Percentiles rank a stretch among this genome's conserved stretches.
These are phyloP conservation scores for Polydrusus tereticollis DNA, from an alignment of 2,888 invertebrate genomes.

Conservation along the genomic window DNA sequence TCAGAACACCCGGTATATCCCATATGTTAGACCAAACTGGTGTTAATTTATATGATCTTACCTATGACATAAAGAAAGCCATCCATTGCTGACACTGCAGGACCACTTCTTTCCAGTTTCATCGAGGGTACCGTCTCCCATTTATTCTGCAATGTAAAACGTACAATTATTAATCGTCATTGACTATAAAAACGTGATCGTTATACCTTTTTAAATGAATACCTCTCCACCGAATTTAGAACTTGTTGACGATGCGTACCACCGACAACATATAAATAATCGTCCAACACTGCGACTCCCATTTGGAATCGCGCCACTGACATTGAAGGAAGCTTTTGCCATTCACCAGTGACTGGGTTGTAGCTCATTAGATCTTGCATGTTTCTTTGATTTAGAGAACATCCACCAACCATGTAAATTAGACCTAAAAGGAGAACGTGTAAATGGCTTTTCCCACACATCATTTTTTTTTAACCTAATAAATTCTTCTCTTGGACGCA, in stretches of 20 bases:
- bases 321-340: constrained; percentile 84
- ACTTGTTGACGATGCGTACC: constrained; percentile 88
- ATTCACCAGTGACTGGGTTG: constrained; percentile 85
- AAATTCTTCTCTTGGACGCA: no score
- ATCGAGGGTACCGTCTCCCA: constrained; percentile 85
- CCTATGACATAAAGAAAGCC: constrained; percentile 85
- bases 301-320: constrained; percentile 87
- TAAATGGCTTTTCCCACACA: no score
- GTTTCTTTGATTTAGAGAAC: constrained; percentile 84
- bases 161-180: background rate
- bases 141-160: constrained; percentile 70
- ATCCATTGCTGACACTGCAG: constrained; percentile 88
- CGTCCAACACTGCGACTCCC: constrained; percentile 88
- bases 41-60: background rate
- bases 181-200: background rate
- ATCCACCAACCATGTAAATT: constrained; percentile 93
- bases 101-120: constrained; percentile 82
- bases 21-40: no score
- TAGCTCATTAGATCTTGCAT: constrained; percentile 85
- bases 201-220: constrained; percentile 81
- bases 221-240: constrained; percentile 85
- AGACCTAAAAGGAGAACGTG: constrained; percentile 71
- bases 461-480: no score
- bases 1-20: no score
- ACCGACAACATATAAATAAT: constrained; percentile 88